These are phyloP conservation scores for Nipponia nippon DNA, from an alignment of 2,113 vertebrate species.

Conservation along the genomic window DNA sequence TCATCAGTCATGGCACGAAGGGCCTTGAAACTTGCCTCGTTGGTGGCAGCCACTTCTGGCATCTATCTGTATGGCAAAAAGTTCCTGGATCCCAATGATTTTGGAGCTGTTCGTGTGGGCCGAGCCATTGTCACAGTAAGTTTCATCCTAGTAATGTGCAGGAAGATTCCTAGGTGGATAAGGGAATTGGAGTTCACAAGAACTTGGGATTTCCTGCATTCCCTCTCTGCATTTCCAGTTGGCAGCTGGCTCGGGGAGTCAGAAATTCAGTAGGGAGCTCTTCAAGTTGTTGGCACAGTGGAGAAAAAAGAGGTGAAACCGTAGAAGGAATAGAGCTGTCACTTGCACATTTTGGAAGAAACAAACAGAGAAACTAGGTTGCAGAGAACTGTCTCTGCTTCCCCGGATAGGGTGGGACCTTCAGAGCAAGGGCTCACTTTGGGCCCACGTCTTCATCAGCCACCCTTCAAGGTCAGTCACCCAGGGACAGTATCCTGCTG, in stretches of 20 bases:
- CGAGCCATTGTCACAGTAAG: constrained; percentile 89
- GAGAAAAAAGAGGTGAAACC: background rate
- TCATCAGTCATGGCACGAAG: constrained; percentile 80
- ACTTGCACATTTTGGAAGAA: background rate
- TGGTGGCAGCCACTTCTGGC: constrained; percentile 82
- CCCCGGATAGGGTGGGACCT: background rate
- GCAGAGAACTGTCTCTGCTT: background rate
- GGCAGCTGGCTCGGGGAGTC: background rate
- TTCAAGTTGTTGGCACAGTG: background rate
- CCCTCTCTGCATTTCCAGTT: background rate
- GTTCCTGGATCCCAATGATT: constrained; percentile 85
- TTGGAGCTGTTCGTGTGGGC: constrained; percentile 87
- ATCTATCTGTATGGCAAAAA: constrained; percentile 79
- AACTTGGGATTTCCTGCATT: background rate
- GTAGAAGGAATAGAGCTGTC: background rate
- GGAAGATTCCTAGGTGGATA: background rate
- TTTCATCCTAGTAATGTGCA: background rate
- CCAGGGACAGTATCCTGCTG: fast-evolving
- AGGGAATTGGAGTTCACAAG: background rate
- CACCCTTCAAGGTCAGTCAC: background rate
- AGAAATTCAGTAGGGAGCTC: background rate
- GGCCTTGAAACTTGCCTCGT: constrained; percentile 80
- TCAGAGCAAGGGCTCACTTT: background rate
- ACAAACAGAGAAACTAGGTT: background rate
- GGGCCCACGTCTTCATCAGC: background rate